A percentile compares a stretch with the other conserved stretches of the same genome.
These are phyloP conservation scores for Triplophysa dalaica DNA, from an alignment of 2,113 vertebrate species.

Conservation along the genomic window DNA sequence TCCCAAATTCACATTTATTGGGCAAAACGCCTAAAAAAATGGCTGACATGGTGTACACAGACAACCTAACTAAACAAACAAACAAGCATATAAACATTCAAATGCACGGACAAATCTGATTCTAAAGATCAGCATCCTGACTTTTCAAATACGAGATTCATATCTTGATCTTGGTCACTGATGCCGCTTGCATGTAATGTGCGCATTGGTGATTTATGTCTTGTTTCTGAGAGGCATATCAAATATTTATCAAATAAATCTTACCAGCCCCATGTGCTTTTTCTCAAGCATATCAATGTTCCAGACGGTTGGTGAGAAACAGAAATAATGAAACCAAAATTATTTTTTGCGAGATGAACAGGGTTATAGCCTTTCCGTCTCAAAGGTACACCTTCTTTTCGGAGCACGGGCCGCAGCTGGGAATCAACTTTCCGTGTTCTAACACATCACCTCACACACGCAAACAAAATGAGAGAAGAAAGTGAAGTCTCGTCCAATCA, in stretches of 20 bases:
- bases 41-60: too few species aligned
- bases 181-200: conserved; percentile 3
- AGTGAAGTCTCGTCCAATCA: conserved; percentile 21
- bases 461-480: neutral
- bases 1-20: neutral
- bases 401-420: conserved; percentile 39
- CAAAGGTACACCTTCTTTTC: conserved; percentile 29
- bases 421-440: conserved; percentile 12
- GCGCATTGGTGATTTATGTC: neutral
- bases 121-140: neutral
- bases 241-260: conserved; percentile 18
- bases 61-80: too few species aligned
- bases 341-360: neutral
- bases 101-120: neutral
- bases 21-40: neutral
- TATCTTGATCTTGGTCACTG: neutral
- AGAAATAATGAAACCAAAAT: neutral
- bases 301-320: neutral
- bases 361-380: neutral
- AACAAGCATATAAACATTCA: neutral
- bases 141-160: neutral
- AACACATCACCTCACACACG: conserved; percentile 26
- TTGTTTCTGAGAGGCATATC: neutral
- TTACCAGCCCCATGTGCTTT: neutral
- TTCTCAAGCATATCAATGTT: neutral